These are phyloP conservation scores for Hemiprocne comata DNA, from an alignment of 2,113 vertebrate species.

Conservation along the genomic window DNA sequence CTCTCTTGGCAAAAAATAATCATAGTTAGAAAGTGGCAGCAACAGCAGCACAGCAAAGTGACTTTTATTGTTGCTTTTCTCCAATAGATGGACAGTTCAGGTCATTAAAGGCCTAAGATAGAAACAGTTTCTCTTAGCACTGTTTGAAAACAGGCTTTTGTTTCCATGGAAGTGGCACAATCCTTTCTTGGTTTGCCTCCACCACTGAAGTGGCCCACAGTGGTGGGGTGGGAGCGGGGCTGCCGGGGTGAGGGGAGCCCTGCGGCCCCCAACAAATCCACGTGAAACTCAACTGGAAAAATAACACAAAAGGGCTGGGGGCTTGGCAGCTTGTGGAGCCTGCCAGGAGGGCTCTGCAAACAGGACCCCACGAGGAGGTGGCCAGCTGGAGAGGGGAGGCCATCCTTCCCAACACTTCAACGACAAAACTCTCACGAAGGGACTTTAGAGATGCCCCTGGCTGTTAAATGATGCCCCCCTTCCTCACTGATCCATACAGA, in stretches of 20 bases:
- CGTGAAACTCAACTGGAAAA: conserved; percentile 83
- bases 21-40: neutral
- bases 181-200: conserved; percentile 49
- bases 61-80: neutral
- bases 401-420: conserved; percentile 45
- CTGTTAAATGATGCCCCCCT: neutral
- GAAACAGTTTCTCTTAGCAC: conserved; percentile 73
- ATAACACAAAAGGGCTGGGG: conserved; percentile 72
- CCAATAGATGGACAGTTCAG: conserved; percentile 68
- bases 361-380: neutral
- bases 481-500: neutral
- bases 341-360: conserved; percentile 26
- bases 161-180: conserved; percentile 73
- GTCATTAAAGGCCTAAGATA: conserved; percentile 78
- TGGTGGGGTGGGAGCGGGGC: neutral
- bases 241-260: neutral
- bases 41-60: conserved; percentile 35
- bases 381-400: neutral
- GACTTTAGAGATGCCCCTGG: neutral
- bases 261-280: conserved; percentile 64
- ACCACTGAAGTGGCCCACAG: conserved; percentile 27
- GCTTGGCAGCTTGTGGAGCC: conserved; percentile 58
- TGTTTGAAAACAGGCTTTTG: conserved; percentile 84
- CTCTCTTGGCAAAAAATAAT: neutral
- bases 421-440: conserved; percentile 68